Evolutionary conservation across 2,113 vertebrate genomes (phyloP).

Genomic region (Xiphias gladius): DNA sequence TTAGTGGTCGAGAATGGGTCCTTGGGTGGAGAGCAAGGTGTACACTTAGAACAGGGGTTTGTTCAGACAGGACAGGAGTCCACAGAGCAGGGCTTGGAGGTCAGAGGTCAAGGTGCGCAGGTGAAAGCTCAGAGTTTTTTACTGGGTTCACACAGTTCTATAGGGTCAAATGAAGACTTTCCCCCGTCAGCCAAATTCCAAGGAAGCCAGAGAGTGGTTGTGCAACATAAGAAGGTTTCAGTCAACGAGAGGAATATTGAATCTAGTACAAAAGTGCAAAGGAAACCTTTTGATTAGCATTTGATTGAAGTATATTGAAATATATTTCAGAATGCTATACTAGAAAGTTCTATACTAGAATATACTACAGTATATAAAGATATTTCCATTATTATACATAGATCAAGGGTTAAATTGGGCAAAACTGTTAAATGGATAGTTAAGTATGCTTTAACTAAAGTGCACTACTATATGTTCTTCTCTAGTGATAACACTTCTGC

Average conservation of each 20-base stretch:
- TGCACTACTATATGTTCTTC: slow-evolving; percentile 1
- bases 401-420: not conserved
- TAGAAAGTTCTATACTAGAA: too few species aligned
- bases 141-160: slow-evolving; percentile 36
- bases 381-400: not conserved
- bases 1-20: slow-evolving; percentile 67
- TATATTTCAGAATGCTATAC: too few species aligned
- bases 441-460: not conserved
- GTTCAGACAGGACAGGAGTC: slow-evolving; percentile 26
- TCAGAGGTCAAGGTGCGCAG: slow-evolving; percentile 48
- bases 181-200: slow-evolving; percentile 26
- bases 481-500: not conserved
- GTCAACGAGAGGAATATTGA: slow-evolving; percentile 77
- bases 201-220: slow-evolving; percentile 69
- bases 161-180: slow-evolving; percentile 55
- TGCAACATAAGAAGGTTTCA: slow-evolving; percentile 75
- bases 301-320: too few species aligned
- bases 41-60: slow-evolving; percentile 29
- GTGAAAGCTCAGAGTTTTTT: slow-evolving; percentile 45
- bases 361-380: slow-evolving; percentile 1
- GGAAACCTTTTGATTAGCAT: not conserved
- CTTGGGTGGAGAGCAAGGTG: slow-evolving; percentile 32
- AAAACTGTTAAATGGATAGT: slow-evolving; percentile 6
- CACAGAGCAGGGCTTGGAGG: slow-evolving; percentile 39
- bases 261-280: slow-evolving; percentile 59